Conservation (phyloP, 2,797 vertebrate genomes). For the Pterois miles region DNA sequence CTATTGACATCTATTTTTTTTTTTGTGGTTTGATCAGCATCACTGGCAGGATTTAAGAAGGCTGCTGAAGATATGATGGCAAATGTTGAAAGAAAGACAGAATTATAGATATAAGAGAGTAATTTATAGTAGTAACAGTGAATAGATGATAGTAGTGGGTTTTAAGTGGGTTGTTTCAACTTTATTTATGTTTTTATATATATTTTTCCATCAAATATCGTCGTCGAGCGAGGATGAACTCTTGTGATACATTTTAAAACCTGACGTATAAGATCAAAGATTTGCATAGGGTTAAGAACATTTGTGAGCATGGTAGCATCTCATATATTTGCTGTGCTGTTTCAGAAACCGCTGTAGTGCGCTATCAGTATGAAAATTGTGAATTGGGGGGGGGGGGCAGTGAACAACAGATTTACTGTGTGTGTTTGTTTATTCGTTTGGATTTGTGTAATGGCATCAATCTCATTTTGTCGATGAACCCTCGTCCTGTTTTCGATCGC, state of each 20-base stretch:
- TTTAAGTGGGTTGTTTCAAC: conserved; percentile 34
- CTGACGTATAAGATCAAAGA: conserved; percentile 57
- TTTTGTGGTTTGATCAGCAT: conserved; percentile 45
- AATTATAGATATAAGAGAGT: conserved; percentile 23
- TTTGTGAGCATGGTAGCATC: conserved; percentile 71
- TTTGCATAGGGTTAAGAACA: conserved; percentile 52
- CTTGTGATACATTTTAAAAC: conserved; percentile 52
- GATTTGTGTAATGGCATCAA: conserved; percentile 62
- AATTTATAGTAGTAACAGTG: conserved; percentile 23
- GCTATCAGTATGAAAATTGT: conserved; percentile 63
- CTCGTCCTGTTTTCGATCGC: conserved; percentile 66
- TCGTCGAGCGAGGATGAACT: conserved; percentile 43
- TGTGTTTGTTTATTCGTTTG: conserved; percentile 67
- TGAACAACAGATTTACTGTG: conserved; percentile 67
- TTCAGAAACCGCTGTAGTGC: conserved; percentile 58
- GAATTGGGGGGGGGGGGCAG: conserved; percentile 55
- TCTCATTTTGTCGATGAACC: conserved; percentile 62
- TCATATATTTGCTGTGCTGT: conserved; percentile 68
- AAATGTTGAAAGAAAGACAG: conserved; percentile 33
- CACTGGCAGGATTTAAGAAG: conserved; percentile 22
- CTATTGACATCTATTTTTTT: conserved; percentile 27
- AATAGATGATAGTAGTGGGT: conserved; percentile 23
- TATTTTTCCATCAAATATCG: conserved; percentile 55
- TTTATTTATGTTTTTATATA: conserved; percentile 60
- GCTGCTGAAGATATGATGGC: conserved; percentile 14